Conservation (phyloP, 2,113 vertebrate genomes). For the Nannobrachium achirus region DNA sequence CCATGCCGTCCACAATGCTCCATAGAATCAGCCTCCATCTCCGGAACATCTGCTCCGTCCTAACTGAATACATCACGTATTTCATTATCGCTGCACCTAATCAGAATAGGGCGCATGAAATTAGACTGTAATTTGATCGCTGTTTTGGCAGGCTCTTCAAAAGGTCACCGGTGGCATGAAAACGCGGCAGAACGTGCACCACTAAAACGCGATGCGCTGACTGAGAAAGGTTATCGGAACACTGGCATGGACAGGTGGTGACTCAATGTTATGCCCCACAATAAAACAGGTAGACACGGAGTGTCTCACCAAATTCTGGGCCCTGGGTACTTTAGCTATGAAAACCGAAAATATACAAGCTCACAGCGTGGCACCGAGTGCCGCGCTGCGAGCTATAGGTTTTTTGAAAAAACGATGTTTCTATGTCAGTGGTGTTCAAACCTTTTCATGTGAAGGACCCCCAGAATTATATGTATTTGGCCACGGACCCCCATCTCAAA, state of each 20-base stretch:
- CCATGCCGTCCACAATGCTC: background rate
- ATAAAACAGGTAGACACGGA: background rate
- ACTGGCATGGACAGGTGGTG: slow-evolving; percentile 5
- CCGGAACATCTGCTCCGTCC: background rate
- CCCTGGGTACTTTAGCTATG: too few species aligned
- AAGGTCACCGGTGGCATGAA: slow-evolving; percentile 15
- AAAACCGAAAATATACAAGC: too few species aligned
- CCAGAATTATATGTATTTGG: too few species aligned
- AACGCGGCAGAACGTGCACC: background rate
- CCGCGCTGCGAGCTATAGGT: too few species aligned
- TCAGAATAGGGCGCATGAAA: slow-evolving; percentile 31
- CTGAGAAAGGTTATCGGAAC: background rate
- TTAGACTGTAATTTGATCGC: slow-evolving; percentile 36
- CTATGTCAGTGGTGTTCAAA: too few species aligned
- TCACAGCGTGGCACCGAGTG: too few species aligned
- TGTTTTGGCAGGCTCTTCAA: slow-evolving; percentile 21
- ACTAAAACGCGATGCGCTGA: background rate
- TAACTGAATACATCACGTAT: background rate
- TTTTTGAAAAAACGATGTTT: too few species aligned
- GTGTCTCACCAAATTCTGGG: too few species aligned
- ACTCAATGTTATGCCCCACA: background rate
- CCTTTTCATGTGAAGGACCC: too few species aligned
- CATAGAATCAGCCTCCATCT: background rate
- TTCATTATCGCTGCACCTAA: slow-evolving; percentile 23
- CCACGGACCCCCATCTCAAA: too few species aligned